A percentile compares a stretch with the other conserved stretches of the same genome.
Evolutionary conservation across 2,888 invertebrate genomes (phyloP).

Genomic region (Bhutanitis thaidina): DNA sequence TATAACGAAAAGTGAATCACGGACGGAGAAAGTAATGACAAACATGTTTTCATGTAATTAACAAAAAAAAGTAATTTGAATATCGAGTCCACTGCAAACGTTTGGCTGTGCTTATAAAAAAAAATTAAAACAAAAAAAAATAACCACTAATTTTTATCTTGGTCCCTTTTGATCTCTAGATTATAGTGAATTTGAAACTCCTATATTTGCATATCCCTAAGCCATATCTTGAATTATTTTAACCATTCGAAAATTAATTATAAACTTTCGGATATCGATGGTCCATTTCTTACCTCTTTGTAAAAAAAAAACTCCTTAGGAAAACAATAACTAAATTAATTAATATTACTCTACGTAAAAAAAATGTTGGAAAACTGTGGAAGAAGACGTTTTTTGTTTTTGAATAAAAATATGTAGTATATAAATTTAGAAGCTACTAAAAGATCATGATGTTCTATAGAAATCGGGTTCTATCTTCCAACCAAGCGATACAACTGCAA

Average conservation of each 20-base stretch:
- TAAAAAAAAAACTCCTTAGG: slow-evolving; percentile 17
- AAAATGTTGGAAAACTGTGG: no score
- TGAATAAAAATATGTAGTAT: no score
- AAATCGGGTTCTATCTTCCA: no score
- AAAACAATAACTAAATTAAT: neutral
- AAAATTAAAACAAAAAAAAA: slow-evolving; percentile 40
- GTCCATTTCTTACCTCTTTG: slow-evolving; percentile 54
- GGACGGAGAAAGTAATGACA: neutral
- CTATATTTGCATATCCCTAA: slow-evolving; percentile 39
- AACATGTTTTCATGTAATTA: slow-evolving; percentile 34
- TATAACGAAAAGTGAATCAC: no score
- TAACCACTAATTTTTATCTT: slow-evolving; percentile 47
- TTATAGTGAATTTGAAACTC: slow-evolving; percentile 21
- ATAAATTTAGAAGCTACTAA: no score
- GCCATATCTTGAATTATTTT: slow-evolving; percentile 28
- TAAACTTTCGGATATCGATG: slow-evolving; percentile 38
- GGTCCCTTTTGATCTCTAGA: slow-evolving; percentile 29
- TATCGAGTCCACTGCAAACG: slow-evolving; percentile 66
- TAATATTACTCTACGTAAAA: neutral
- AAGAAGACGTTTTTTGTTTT: no score
- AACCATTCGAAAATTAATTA: slow-evolving; percentile 20
- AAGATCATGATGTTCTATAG: no score
- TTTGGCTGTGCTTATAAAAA: slow-evolving; percentile 67
- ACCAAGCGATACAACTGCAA: no score
- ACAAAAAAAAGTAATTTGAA: slow-evolving; percentile 21